Evolutionary conservation across 2,888 invertebrate species (phyloP).

Genomic region (Caenorhabditis virilis): DNA sequence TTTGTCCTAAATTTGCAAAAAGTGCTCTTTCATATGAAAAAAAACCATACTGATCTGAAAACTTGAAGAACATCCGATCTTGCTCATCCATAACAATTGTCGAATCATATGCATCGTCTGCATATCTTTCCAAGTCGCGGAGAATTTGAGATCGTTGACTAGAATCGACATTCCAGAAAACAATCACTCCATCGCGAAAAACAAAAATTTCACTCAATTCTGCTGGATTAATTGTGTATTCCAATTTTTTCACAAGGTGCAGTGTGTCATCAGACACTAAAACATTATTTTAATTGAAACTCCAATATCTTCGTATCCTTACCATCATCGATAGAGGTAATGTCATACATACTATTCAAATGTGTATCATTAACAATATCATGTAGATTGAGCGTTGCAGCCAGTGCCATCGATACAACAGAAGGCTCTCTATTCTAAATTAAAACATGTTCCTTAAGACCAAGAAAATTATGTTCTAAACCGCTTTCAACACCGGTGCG

Average conservation of each 20-base stretch:
- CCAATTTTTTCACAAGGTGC: slow-evolving; percentile 52
- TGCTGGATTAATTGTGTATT: slow-evolving; percentile 53
- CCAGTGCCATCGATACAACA: slow-evolving; percentile 53
- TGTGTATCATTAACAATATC: slow-evolving; percentile 33
- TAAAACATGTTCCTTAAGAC: too few species aligned
- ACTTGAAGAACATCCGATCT: slow-evolving; percentile 42
- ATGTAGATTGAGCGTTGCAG: slow-evolving; percentile 52
- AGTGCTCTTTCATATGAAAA: neutral
- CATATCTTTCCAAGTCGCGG: slow-evolving; percentile 46
- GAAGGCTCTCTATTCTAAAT: slow-evolving; percentile 41
- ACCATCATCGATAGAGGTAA: slow-evolving; percentile 57
- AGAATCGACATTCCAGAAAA: slow-evolving; percentile 61
- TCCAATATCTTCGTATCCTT: neutral
- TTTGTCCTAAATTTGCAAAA: slow-evolving; percentile 11
- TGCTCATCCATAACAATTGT: slow-evolving; percentile 44
- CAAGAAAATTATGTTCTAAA: too few species aligned
- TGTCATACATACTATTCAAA: slow-evolving; percentile 47
- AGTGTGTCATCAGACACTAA: slow-evolving; percentile 58
- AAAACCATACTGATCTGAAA: slow-evolving; percentile 33
- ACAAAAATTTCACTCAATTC: slow-evolving; percentile 56
- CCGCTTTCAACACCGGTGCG: slow-evolving; percentile 16
- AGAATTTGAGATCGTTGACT: slow-evolving; percentile 40
- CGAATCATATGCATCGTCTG: slow-evolving; percentile 38
- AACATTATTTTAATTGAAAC: slow-evolving; percentile 3
- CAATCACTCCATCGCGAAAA: slow-evolving; percentile 62